phyloP scores from a whole-genome alignment of 2,888 invertebrate genomes.

The Helleia helle region DNA sequence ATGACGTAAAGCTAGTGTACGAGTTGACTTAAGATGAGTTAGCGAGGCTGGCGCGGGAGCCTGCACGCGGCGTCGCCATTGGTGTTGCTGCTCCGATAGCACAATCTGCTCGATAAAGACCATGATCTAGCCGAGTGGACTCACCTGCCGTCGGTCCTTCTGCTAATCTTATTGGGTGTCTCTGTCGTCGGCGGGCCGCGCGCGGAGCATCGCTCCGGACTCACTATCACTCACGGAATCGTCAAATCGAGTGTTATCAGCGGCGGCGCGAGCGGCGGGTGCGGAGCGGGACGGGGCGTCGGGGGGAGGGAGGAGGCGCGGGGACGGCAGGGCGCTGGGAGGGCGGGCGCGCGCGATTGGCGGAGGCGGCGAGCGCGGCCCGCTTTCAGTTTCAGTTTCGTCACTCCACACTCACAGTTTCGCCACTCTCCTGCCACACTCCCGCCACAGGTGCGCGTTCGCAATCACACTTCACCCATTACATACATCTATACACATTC shows the following conservation, averaged over 20 bases:
- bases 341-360: constrained; percentile 21
- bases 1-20: too few relatives aligned
- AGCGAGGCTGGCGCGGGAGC: too few relatives aligned
- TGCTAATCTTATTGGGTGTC: not conserved
- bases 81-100: constrained; percentile 11
- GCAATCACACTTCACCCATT: too few relatives aligned
- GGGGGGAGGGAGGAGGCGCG: constrained; percentile 19
- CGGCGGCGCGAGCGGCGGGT: constrained; percentile 15
- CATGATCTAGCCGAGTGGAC: not conserved
- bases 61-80: too few relatives aligned
- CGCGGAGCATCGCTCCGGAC: constrained; percentile 23
- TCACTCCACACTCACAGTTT: too few relatives aligned
- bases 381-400: too few relatives aligned
- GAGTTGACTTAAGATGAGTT: too few relatives aligned
- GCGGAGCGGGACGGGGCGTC: constrained; percentile 18
- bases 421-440: too few relatives aligned
- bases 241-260: constrained; percentile 25
- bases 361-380: constrained; percentile 1
- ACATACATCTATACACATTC: too few relatives aligned
- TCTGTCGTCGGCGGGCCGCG: constrained; percentile 13
- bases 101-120: constrained; percentile 9
- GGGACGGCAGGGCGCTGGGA: constrained; percentile 10
- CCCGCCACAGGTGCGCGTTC: too few relatives aligned
- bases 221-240: constrained; percentile 29
- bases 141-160: not conserved